Conservation (phyloP, 2,797 vertebrate genomes). For the Nyctalus aviator region DNA sequence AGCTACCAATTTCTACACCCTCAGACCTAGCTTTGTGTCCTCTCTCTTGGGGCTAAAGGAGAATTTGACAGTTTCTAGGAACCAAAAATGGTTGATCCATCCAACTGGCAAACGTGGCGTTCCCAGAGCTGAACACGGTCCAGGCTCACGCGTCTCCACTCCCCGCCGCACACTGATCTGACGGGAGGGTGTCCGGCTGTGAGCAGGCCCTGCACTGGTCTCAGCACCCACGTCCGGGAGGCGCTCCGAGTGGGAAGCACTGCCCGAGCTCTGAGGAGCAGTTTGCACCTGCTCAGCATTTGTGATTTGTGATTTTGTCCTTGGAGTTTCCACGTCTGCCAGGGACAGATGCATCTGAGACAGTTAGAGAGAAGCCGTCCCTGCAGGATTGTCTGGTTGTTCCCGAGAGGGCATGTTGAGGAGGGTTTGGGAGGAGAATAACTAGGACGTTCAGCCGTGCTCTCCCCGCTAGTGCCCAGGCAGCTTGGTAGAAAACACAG, state of each 20-base stretch:
- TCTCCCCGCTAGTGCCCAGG: rapidly evolving
- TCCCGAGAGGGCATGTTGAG: rapidly evolving
- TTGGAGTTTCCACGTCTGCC: neutral
- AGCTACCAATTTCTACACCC: rapidly evolving
- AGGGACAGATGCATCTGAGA: neutral
- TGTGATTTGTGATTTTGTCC: neutral
- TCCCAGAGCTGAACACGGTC: neutral
- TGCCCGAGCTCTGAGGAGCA: neutral
- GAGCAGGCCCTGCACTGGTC: neutral
- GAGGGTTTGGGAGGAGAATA: rapidly evolving
- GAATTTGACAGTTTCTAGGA: neutral
- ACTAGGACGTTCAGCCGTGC: rapidly evolving
- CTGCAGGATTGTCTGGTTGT: rapidly evolving
- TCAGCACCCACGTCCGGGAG: neutral
- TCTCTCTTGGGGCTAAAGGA: neutral
- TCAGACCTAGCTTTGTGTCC: neutral
- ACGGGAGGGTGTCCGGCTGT: neutral
- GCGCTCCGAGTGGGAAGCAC: neutral
- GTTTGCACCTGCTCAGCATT: rapidly evolving
- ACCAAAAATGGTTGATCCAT: neutral
- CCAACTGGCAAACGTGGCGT: neutral
- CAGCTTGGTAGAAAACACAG: neutral
- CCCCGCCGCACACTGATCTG: neutral
- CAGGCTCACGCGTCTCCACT: neutral
- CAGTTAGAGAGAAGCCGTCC: neutral